Evolutionary conservation across 1,140 invertebrate genomes (phyloP), one percentile per base, ranked within the genome.

Genomic region (Drosophila kikkawai): DNA sequence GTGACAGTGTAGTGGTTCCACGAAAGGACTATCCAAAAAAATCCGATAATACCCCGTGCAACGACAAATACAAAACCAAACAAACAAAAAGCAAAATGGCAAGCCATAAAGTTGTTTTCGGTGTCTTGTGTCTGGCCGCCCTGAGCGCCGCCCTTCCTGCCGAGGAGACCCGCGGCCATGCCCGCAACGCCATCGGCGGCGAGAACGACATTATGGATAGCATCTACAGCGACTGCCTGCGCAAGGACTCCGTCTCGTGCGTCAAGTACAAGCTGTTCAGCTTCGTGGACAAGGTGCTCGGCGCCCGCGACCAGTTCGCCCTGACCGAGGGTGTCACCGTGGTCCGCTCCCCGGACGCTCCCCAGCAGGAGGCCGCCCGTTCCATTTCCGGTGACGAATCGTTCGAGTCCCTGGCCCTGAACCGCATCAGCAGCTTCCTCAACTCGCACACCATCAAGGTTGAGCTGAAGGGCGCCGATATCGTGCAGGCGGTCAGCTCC

Each of bases 191-290:
- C 67, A 94, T 95, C 67, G 94, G 94, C 77, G 94, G 94, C 50
- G 96, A 96, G 67, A 96, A 96, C 81, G 96, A 97, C 75, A 94
- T 97, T 29, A 94, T 96, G 94, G 95, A 96, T 79, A 95, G 95
- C 79, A 95, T 96, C 79, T 95, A 97, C 91, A 94, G 94, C 73
- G 96, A 97, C 77, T 97, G 96, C 81, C 91, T 97, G 55, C 94
- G 95, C 75, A 97, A 97, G 93, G 96, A 97, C 84, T 96, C 96
- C 2, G 95, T 96, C 36, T 95, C 95, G 91, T 97, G 96, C 91
- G 94, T 97, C 69, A 97, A 97, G 92, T 96, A 96, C 93, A 97
- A 97, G 91, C 94, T 97, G 73, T 97, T 97, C 93, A 95, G 96
- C 1, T 97, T 96, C 92, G 96, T 97, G 32, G 96, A 97, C 93